These are phyloP conservation scores for Drosophila sulfurigaster DNA, from an alignment of 1,140 invertebrate species.

Conservation along the genomic window DNA sequence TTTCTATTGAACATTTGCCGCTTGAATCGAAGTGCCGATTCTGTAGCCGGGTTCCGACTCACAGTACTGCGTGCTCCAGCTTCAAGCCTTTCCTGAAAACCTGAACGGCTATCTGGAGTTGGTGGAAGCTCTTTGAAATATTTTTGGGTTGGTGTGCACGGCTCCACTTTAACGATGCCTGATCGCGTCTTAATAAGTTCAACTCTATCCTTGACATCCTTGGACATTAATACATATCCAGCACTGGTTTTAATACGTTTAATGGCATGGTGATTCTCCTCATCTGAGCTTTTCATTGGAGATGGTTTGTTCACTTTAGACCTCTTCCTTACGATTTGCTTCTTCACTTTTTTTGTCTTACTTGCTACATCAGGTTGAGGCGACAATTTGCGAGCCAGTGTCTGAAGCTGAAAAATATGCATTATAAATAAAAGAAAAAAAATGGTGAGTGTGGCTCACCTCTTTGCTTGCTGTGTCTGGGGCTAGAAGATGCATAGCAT, in stretches of 20 bases:
- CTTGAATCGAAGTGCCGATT: conserved; percentile 66
- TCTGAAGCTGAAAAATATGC: conserved; percentile 37
- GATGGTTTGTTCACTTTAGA: conserved; percentile 15
- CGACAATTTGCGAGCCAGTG: conserved; percentile 50
- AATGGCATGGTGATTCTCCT: conserved; percentile 50
- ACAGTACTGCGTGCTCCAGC: neutral
- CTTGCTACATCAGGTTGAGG: conserved; percentile 23
- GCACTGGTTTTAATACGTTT: conserved; percentile 58
- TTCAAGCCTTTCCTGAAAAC: conserved; percentile 32
- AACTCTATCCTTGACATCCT: neutral
- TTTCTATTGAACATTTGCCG: conserved; percentile 35
- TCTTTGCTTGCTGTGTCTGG: conserved; percentile 22
- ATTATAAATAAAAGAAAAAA: neutral
- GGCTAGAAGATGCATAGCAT: conserved; percentile 46
- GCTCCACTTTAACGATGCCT: conserved; percentile 67
- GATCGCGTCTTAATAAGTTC: conserved; percentile 51
- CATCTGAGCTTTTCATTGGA: conserved; percentile 65
- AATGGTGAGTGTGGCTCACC: conserved; percentile 18
- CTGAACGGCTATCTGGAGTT: conserved; percentile 39
- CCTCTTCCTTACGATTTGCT: conserved; percentile 20
- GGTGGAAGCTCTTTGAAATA: conserved; percentile 60
- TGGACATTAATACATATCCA: conserved; percentile 47
- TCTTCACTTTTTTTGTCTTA: conserved; percentile 12
- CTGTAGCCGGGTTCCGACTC: conserved; percentile 46
- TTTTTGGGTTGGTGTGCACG: conserved; percentile 62